A percentile compares a stretch with the other conserved stretches of the same genome.
These are phyloP conservation scores for Neotoma lepida DNA, from an alignment of 2,113 vertebrate genomes.

Conservation along the genomic window DNA sequence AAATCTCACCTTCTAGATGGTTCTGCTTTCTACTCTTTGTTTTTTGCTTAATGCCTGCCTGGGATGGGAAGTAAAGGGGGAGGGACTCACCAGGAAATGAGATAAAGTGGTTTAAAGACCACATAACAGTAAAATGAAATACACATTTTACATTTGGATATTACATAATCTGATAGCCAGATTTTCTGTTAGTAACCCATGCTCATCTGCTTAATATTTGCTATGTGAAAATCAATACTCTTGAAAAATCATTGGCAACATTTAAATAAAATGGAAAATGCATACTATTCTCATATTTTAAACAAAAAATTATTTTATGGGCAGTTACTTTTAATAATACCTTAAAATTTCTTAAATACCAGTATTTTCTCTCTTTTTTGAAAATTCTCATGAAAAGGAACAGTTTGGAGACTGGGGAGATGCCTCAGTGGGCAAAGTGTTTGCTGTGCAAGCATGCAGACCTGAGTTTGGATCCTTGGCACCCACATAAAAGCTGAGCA, in stretches of 20 bases:
- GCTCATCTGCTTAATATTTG: conserved; percentile 10
- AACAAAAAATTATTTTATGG: neutral
- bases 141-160: neutral
- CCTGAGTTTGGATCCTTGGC: neutral
- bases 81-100: neutral
- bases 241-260: neutral
- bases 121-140: neutral
- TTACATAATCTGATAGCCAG: neutral
- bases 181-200: conserved; percentile 27
- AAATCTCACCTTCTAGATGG: neutral
- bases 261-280: conserved; percentile 24
- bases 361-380: neutral
- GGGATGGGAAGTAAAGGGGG: neutral
- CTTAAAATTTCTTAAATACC: neutral
- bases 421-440: neutral
- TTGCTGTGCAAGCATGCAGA: neutral
- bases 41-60: neutral
- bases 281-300: neutral
- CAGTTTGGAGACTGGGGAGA: neutral
- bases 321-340: neutral
- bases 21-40: neutral
- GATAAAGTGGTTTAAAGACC: neutral
- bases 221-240: neutral
- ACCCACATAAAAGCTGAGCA: neutral
- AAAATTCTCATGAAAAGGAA: neutral